Base-by-base conservation (phyloP, 2,113 vertebrate genomes). In the Sebastes schlegelii region DNA sequence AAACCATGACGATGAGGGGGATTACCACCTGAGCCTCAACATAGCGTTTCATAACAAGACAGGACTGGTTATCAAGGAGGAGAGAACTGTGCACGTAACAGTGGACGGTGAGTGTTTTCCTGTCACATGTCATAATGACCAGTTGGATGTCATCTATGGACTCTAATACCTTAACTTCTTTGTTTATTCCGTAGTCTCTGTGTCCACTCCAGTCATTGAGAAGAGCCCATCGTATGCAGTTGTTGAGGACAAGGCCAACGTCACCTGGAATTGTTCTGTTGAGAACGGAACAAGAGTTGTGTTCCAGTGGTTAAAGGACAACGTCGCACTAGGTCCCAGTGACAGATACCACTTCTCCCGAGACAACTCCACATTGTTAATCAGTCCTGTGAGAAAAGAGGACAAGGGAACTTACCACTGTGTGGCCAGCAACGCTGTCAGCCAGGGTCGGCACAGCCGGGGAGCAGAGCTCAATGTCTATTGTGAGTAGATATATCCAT, bases 371-470 rank as follows among this genome's bases (percentile, higher is more conserved):
- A 92, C 58, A 0, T 81, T 96, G 55, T 21, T 92, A 0, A 95
- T 96, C 55, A 93, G 72, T 21, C 95, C 95, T 0, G 94, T 95
- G 45, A 93, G 71, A 74, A 96, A 96, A 71, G 93, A 93, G 40
- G 96, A 96, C 84, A 95, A 92, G 16, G 95, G 96, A 4, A 74
- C 16, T 19, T 96, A 96, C 79, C 73, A 4, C 58, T 96, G 96
- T 73, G 63, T 88, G 80, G 95, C 84, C 46, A 90, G 75, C 23
- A 96, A 96, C 85, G 52, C 87, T 0, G 89, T 96, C 76, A 96
- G 94, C 77, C 52, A 12, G 13, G 52, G 48, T 9, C 67, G 9
- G 6, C 7, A 23, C 46, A 95, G 95, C 89, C 61, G 55, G 14
- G 26, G 61, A 1, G 26, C 83, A 74, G 91, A 93, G 1, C 93